Evolutionary conservation across 2,888 invertebrate species (phyloP).

Genomic region (Limnephilus auricula): DNA sequence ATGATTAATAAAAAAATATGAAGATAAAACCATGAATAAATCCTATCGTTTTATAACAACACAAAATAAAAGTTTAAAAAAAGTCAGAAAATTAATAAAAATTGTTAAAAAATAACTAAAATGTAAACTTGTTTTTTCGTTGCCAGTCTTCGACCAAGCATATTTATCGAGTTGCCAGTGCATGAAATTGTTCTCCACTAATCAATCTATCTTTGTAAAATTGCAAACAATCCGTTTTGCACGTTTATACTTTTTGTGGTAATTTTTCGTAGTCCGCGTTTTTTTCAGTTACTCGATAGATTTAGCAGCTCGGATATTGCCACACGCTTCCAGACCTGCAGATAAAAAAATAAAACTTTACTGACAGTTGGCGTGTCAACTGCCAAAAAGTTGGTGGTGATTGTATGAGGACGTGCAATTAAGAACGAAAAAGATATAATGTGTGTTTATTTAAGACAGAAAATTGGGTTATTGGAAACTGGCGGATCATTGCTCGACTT

Average conservation of each 20-base stretch:
- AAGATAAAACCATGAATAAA: neutral
- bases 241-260: neutral
- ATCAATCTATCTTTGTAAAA: constrained; percentile 21
- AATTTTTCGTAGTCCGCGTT: neutral
- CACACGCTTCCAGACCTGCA: neutral
- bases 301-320: neutral
- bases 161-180: too few relatives aligned
- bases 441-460: too few relatives aligned
- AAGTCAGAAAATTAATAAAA: too few relatives aligned
- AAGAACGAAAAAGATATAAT: neutral
- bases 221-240: neutral
- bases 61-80: neutral
- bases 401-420: neutral
- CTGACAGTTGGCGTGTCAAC: neutral
- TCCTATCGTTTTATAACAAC: neutral
- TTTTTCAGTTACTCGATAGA: neutral
- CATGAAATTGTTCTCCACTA: constrained; percentile 8
- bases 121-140: neutral
- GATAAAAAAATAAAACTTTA: neutral
- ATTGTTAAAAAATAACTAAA: neutral
- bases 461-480: too few relatives aligned
- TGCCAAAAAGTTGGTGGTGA: neutral
- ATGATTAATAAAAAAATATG: too few relatives aligned
- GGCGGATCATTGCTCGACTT: too few relatives aligned
- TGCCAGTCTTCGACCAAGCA: too few relatives aligned